Conservation (phyloP, 2,888 invertebrate species). For the Nymphalis c-album region DNA sequence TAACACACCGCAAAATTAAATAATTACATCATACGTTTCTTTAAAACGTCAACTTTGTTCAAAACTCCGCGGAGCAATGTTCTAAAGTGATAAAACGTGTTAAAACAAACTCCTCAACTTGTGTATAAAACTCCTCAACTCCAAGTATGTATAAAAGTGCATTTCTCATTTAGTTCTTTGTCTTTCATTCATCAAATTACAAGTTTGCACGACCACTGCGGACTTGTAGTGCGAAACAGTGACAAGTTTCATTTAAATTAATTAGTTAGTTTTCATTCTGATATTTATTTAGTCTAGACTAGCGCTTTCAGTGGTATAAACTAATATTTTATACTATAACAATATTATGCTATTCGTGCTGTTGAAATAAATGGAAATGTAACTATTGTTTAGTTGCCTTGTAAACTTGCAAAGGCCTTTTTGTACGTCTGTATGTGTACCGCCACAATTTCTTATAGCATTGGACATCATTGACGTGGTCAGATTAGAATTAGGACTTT, state of each 20-base stretch:
- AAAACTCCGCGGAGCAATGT: not conserved
- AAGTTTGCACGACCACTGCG: constrained; percentile 1
- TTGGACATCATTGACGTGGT: no score
- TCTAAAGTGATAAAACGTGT: constrained; percentile 11
- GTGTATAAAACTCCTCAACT: constrained; percentile 4
- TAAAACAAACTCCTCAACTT: constrained; percentile 11
- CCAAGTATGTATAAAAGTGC: constrained; percentile 11
- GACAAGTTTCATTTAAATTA: constrained; percentile 21
- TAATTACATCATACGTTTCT: no score
- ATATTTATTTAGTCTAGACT: constrained; percentile 5
- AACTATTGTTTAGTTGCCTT: not conserved
- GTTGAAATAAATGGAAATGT: not conserved
- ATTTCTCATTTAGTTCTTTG: constrained; percentile 15
- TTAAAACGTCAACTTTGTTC: no score
- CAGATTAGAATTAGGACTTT: no score
- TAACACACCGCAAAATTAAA: no score
- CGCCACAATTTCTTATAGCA: no score
- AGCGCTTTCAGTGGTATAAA: not conserved
- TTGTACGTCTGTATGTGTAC: no score
- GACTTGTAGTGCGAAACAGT: constrained; percentile 15
- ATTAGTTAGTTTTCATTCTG: constrained; percentile 11
- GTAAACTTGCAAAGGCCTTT: no score
- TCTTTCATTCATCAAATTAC: constrained; percentile 21
- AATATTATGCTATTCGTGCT: not conserved
- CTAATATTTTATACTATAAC: not conserved